Conservation (phyloP, 2,113 vertebrate genomes). For the Lycocorax pyrrhopterus region DNA sequence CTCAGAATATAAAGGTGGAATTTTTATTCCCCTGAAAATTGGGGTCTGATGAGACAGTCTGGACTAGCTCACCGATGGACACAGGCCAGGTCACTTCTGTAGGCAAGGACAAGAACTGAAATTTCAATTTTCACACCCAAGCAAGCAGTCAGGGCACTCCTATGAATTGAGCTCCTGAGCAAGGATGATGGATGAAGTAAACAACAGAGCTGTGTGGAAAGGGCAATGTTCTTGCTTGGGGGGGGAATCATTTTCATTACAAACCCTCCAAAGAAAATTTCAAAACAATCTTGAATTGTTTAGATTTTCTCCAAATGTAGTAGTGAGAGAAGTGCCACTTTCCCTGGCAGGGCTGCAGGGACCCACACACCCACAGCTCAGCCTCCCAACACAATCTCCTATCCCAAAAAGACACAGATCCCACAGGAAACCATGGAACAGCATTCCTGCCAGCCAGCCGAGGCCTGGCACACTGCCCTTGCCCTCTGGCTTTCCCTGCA, state of each 20-base stretch:
- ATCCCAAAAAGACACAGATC: too few species aligned
- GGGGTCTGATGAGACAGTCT: not conserved
- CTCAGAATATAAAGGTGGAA: not conserved
- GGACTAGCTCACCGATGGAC: not conserved
- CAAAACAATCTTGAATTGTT: not conserved
- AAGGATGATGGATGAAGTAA: constrained; percentile 29
- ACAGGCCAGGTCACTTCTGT: not conserved
- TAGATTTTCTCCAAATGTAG: not conserved
- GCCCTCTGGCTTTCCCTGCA: not conserved
- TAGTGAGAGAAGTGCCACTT: not conserved
- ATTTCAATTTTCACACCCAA: constrained; percentile 3
- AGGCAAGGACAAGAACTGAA: not conserved
- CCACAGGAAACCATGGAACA: fast-evolving
- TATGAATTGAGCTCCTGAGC: not conserved
- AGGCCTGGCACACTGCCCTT: fast-evolving
- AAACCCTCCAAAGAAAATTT: not conserved
- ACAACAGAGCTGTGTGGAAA: not conserved
- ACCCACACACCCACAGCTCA: fast-evolving
- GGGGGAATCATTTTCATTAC: not conserved
- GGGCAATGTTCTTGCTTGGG: not conserved
- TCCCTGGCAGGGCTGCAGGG: not conserved
- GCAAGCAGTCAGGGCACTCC: not conserved
- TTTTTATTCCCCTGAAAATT: not conserved
- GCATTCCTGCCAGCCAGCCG: not conserved
- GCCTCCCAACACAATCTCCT: not conserved